These are phyloP conservation scores for Pagrus major DNA, from an alignment of 2,113 vertebrate species.

Conservation along the genomic window DNA sequence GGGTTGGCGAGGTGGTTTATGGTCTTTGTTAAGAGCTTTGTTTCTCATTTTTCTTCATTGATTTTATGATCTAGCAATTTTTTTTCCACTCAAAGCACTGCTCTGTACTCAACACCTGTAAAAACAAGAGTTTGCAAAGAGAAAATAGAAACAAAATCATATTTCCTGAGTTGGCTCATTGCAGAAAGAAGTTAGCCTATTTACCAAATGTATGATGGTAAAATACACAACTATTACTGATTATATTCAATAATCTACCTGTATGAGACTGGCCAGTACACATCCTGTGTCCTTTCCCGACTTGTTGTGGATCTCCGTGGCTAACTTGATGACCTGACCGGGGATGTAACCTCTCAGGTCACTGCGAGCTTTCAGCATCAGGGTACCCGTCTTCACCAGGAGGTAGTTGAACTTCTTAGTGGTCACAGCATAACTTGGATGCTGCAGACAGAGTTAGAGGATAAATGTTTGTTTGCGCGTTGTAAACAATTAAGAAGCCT, in stretches of 20 bases:
- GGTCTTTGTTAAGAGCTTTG: neutral
- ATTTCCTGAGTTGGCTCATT: neutral
- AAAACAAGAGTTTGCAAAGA: neutral
- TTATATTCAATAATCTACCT: constrained; percentile 81
- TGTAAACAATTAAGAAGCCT: neutral
- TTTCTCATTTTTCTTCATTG: neutral
- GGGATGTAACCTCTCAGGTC: constrained; percentile 93
- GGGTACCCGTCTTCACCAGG: constrained; percentile 93
- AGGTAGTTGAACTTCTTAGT: constrained; percentile 98
- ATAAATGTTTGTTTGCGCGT: neutral
- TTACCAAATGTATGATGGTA: neutral
- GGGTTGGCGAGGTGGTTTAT: neutral
- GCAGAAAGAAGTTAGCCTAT: neutral
- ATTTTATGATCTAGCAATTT: neutral
- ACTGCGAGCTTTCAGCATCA: constrained; percentile 88
- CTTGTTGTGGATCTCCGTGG: constrained; percentile 94
- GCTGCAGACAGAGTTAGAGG: constrained; percentile 75
- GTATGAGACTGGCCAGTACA: constrained; percentile 94
- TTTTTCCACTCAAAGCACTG: neutral
- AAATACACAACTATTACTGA: neutral
- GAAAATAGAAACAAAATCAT: too few species aligned
- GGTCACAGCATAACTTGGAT: constrained; percentile 87
- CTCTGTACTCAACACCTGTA: neutral
- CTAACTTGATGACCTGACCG: constrained; percentile 92
- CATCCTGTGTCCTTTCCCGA: constrained; percentile 93